Evolutionary conservation across 2,888 invertebrate genomes (phyloP), one percentile per base, ranked within the genome.

Genomic region (Ectemnius lituratus): DNA sequence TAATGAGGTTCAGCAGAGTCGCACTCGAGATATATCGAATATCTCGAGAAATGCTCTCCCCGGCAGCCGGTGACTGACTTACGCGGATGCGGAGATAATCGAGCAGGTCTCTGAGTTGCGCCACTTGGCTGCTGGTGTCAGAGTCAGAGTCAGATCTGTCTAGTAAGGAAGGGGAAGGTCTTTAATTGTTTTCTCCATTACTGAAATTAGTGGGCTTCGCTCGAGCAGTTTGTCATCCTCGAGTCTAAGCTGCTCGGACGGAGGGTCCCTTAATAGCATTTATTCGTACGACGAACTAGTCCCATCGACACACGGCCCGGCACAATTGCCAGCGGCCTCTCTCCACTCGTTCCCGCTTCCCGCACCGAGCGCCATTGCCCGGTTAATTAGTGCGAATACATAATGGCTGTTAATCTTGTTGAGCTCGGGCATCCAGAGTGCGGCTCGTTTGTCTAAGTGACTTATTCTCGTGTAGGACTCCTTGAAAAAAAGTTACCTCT

Each of bases 341-440:
- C 52, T 4, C 4, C 8, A 5, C 2, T 11, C 52, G 18, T 28
- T 37, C 28, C 56, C 4, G 27, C n/a, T n/a, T n/a, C 28, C 18
- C 20, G 49, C 2, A 23, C 23, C 23, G 27, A 62, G 68, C 65
- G 66, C 62, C 65, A 58, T 63, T 57, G 70, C 37, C 1, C 62
- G 47, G 66, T 67, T 81, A 81, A 81, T 81, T 81, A 76, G 73
- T 67, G 57, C 65, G 62, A 49, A 63, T 74, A 59, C 61, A 70
- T 76, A 79, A 81, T 68, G 73, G 69, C 59, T 76, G 81, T 74
- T 81, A 79, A 81, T 76, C 79, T 70, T 57, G 62, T 77, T 77
- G 74, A 79, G 77, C 52, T 81, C 69, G 64, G 70, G 63, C 60
- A 70, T 65, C 69, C 64, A 65, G 62, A 62, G 59, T 20, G 13